Base-by-base conservation (phyloP, 2,888 invertebrate genomes). In the Aquatica leii region DNA sequence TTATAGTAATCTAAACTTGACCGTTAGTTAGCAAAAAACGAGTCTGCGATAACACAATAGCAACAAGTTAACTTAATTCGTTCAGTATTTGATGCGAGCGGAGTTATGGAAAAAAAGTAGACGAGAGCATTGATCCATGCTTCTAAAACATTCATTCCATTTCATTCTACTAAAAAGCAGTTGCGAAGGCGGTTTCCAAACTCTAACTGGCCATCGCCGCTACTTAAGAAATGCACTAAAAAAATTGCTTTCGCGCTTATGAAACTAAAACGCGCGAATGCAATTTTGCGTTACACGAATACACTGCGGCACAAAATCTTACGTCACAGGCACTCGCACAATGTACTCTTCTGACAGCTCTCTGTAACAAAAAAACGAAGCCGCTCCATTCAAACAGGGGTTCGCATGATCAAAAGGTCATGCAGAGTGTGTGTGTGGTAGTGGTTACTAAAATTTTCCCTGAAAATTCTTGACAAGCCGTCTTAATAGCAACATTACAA, bases 321-420 rank as follows among this genome's bases (percentile, higher is more conserved):
- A 92, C 92, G 91, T 91, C 83, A 91, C 87, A 88, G 91, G 89
- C 86, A 91, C 90, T 87, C 90, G 91, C 86, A 90, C 89, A 88
- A 88, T 88, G 89, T 90, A 92, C 87, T 89, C 89, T 85, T 91
- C 90, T 84, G 88, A 88, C 84, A 92, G 87, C 74, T 79, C 79
- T 82, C 84, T 85, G 84, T 74, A 85, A 85, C 83, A 84, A 79
- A 78, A 61, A 75, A 76, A 77, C 70, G 74, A 77, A 75, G 74
- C 79, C 78, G 76, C 73, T 75, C 76, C 76, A 76, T 77, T 77
- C 76, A 78, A 76, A 77, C 68, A 68, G 65, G 50, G 69, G 70
- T 63, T 51, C 43, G 65, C 57, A 62, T 58, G 62, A 63, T 61
- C 59, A 56, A 61, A 35, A 59, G 55, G 57, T 59, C 65, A 58